Evolutionary conservation across 2,888 invertebrate species (phyloP), one percentile per base, ranked within the genome.

Genomic region (Leptopilina myrica): DNA sequence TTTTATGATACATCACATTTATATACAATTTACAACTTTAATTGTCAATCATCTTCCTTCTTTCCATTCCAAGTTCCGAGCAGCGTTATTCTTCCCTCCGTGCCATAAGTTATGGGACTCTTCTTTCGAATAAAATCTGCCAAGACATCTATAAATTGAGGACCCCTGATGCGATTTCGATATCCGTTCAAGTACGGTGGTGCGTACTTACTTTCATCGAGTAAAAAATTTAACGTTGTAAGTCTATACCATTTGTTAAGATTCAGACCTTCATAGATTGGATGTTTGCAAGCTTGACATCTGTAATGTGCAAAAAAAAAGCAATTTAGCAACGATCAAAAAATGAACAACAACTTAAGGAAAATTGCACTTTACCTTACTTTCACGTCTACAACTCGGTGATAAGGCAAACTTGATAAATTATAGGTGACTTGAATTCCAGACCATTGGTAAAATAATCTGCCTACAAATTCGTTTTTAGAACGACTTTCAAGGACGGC

Each of bases 341-440:
- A n/a, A n/a, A n/a, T n/a, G n/a, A n/a, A n/a, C n/a, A n/a, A n/a
- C n/a, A n/a, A n/a, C n/a, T n/a, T n/a, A n/a, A n/a, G n/a, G n/a
- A n/a, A n/a, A n/a, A 33, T 33, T 33, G 7, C 2, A 12, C 49
- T 3, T 62, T 62, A 90, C 89, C 89, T 87, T 53, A 90, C 85
- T 85, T 87, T 86, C 1, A 85, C 87, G 0, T 87, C 83, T 3
- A 83, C 66, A 3, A 88, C 82, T 62, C 82, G 86, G 0, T 81
- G 82, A 0, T 79, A 76, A 15, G 77, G 53, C 7, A 82, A 49
- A 1, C 79, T 82, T 5, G 79, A 80, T 15, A 87, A 33, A 66
- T 88, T 84, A 65, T 89, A 90, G 9, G 79, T 82, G 3, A 88
- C 84, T 79, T 87, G 87, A 12, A 91, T 46, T 9, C 90, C 90